phyloP scores from a whole-genome alignment of 2,797 vertebrate species.

The Tangara arthus region DNA sequence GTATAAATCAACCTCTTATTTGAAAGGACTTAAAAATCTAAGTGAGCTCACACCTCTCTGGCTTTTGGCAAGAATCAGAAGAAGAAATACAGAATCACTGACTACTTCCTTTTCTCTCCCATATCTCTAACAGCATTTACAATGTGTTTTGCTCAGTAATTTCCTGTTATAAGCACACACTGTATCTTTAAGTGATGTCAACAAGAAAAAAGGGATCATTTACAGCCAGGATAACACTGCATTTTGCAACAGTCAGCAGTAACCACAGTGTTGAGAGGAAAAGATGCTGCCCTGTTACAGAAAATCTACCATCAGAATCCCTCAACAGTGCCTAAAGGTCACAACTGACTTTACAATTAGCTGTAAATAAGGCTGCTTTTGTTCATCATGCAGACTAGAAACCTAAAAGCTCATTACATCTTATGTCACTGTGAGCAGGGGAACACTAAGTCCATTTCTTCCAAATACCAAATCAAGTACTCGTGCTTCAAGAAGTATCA shows the following conservation, averaged over 20 bases:
- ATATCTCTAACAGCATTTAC: not conserved
- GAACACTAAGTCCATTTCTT: not conserved
- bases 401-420: not conserved
- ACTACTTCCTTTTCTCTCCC: not conserved
- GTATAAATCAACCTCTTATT: not conserved
- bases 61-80: not conserved
- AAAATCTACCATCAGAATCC: not conserved
- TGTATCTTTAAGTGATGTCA: not conserved
- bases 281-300: not conserved
- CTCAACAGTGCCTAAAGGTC: not conserved
- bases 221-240: not conserved
- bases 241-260: not conserved
- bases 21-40: not conserved
- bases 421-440: not conserved
- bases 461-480: not conserved
- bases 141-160: not conserved
- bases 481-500: not conserved
- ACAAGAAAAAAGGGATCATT: not conserved
- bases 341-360: not conserved
- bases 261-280: not conserved
- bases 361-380: slow-evolving; percentile 9
- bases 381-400: not conserved
- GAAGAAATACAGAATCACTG: not conserved
- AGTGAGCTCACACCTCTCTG: not conserved
- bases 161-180: not conserved